Conservation (phyloP, 2,113 vertebrate genomes). For the Ictalurus punctatus region DNA sequence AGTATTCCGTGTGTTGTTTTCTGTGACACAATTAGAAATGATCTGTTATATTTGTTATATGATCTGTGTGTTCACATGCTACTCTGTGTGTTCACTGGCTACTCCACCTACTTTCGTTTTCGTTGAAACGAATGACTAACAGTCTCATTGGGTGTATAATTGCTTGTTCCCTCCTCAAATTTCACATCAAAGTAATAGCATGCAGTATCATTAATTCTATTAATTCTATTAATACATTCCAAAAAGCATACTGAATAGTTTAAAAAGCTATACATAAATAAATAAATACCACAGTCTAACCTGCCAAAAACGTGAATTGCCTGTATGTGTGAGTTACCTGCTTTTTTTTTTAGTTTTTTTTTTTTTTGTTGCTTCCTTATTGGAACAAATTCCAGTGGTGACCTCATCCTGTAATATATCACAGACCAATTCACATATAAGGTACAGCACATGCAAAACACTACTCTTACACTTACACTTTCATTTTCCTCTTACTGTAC, state of each 20-base stretch:
- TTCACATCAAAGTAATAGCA: neutral
- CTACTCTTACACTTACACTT: neutral
- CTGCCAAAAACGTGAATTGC: no score
- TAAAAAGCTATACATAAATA: no score
- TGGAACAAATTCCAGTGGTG: neutral
- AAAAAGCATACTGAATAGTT: no score
- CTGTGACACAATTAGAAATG: neutral
- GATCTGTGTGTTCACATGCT: neutral
- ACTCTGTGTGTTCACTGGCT: neutral
- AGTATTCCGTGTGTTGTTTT: neutral
- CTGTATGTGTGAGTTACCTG: neutral
- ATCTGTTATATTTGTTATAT: neutral
- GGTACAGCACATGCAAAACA: neutral
- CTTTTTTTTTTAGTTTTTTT: no score
- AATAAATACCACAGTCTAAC: no score
- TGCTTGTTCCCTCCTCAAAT: neutral
- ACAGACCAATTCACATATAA: neutral
- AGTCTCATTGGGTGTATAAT: neutral
- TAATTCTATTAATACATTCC: neutral
- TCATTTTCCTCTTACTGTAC: neutral
- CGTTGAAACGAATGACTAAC: neutral
- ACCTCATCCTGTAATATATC: neutral
- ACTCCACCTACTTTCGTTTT: neutral
- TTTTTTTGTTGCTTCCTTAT: neutral
- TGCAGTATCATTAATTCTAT: neutral